A percentile compares a stretch with the other conserved stretches of the same genome.
Conservation (phyloP, 1,140 invertebrate species). For the silkworm (Bombyx mori) region ASM3026992v2 NC_085107.1:14733001-14733500, state of each 20-base stretch:
- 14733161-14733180: constrained; percentile 56
- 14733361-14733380: too few species aligned
- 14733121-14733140: constrained; percentile 23
- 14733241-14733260: constrained; percentile 26
- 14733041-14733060: too few species aligned
- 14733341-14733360: not conserved
- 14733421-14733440: not conserved
- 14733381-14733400: not conserved
- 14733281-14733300: too few species aligned
- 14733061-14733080: too few species aligned
- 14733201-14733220: constrained; percentile 47
- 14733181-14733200: constrained; percentile 37
- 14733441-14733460: too few species aligned
- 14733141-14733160: constrained; percentile 63
- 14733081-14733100: constrained; percentile 7
- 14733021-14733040: too few species aligned
- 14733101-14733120: constrained; percentile 10
- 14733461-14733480: too few species aligned
- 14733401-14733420: not conserved
- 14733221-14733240: constrained; percentile 34
- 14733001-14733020: too few species aligned
- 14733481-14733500: too few species aligned
- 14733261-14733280: constrained; percentile 6
- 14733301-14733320: not conserved
- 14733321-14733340: not conserved